A percentile compares a stretch with the other conserved stretches of the same genome.
Evolutionary conservation across 2,797 vertebrate species (phyloP).

Genomic region (Euphonia xanthogaster): DNA sequence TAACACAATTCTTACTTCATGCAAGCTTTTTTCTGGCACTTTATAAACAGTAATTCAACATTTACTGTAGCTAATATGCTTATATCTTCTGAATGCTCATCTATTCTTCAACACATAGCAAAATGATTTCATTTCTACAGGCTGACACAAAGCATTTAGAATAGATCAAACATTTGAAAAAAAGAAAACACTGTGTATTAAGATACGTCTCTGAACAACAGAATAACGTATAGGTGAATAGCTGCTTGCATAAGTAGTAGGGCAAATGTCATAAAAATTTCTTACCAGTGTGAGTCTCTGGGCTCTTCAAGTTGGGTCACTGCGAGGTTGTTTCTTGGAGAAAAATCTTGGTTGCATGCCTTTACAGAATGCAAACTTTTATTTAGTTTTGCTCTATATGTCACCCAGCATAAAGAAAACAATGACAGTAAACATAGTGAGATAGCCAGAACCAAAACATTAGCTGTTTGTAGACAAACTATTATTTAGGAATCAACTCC

Average conservation of each 20-base stretch:
- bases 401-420: not conserved
- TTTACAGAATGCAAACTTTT: not conserved
- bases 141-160: not conserved
- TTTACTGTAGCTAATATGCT: not conserved
- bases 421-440: not conserved
- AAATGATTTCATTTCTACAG: not conserved
- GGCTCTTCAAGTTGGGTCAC: not conserved
- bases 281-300: not conserved
- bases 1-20: not conserved
- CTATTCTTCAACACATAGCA: not conserved
- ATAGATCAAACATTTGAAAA: not conserved
- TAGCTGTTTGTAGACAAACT: constrained; percentile 12
- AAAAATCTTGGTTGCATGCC: not conserved
- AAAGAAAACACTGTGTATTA: not conserved
- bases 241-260: not conserved
- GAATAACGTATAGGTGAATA: not conserved
- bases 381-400: constrained; percentile 14
- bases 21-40: not conserved
- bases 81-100: not conserved
- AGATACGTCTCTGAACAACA: not conserved
- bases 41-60: not conserved
- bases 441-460: not conserved
- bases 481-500: constrained; percentile 8
- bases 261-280: not conserved
- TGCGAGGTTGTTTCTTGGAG: not conserved